phyloP scores from a whole-genome alignment of 2,888 invertebrate species.

The Silvanus unidentatus region DNA sequence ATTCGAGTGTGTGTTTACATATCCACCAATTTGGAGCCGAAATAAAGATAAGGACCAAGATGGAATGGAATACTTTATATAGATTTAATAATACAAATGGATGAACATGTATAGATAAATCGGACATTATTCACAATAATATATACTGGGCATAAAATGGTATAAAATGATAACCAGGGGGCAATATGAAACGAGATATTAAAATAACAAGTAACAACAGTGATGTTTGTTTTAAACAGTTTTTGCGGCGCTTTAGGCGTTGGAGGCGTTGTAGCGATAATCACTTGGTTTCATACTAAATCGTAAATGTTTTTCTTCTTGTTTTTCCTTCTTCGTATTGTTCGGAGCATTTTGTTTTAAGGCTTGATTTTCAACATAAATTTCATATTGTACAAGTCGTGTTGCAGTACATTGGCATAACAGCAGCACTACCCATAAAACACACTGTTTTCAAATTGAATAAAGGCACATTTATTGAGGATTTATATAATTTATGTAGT shows the following conservation, averaged over 20 bases:
- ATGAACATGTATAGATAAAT: constrained; percentile 40
- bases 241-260: constrained; percentile 43
- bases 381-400: no score
- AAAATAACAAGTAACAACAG: constrained; percentile 46
- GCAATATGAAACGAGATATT: constrained; percentile 43
- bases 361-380: no score
- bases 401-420: no score
- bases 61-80: no score
- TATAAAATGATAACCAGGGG: constrained; percentile 38
- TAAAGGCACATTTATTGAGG: no score
- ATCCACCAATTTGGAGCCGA: constrained; percentile 1
- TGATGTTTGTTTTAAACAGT: constrained; percentile 46
- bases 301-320: constrained; percentile 26
- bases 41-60: constrained; percentile 24
- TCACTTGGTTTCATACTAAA: constrained; percentile 44
- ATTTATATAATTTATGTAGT: no score
- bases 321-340: neutral
- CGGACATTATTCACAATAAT: constrained; percentile 35
- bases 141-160: constrained; percentile 11
- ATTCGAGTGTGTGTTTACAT: no score
- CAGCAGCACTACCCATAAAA: no score
- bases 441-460: no score
- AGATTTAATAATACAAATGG: constrained; percentile 39
- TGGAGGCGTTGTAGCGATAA: constrained; percentile 46
- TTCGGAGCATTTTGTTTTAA: no score